Evolutionary conservation across 2,797 vertebrate genomes (phyloP), one percentile per base, ranked within the genome.

Genomic region (Falco naumanni): DNA sequence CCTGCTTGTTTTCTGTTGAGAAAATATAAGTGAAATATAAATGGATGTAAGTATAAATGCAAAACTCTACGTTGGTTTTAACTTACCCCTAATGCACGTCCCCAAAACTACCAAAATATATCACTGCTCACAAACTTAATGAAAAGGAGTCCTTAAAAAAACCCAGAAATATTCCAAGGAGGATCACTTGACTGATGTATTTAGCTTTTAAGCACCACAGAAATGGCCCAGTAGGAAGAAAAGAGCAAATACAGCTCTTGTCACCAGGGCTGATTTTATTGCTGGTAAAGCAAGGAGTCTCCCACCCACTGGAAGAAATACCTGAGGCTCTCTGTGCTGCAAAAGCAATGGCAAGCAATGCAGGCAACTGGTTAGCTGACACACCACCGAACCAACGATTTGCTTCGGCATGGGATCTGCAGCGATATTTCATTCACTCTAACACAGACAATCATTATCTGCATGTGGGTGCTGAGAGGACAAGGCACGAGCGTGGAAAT

Each of bases 361-460:
- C 82, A 88, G 76, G 76, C 80, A 86, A 10, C 85, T 51, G 81
- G 89, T 72, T 84, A 95, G 66, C 69, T 96, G 64, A 88, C 95
- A 79, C 5, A 0, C 76, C 84, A 94, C 70, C 21, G 2, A 95
- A 91, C 84, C 95, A 86, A 90, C 33, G 54, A 91, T 94, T 94
- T 71, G 91, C 68, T 93, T 92, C 45, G 1, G 91, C 89, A 63
- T 17, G 6, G 94, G 78, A 53, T 94, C 93, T 57, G 77, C 96
- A 89, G 93, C 11, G 83, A 88, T 94, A 93, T 94, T 96, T 96
- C 96, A 96, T 92, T 96, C 95, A 91, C 85, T 84, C 72, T 72
- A 90, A 93, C 89, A 88, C 85, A 88, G 64, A 85, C 87, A 93
- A 94, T 95, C 96, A 96, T 95, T 95, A 97, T 93, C 90, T 96